A percentile compares a stretch with the other conserved stretches of the same genome.
phyloP scores from a whole-genome alignment of 30 jellyfish, hydroid and myxozoan species.

The Aurelia aurita complex sp. Pacific region DNA sequence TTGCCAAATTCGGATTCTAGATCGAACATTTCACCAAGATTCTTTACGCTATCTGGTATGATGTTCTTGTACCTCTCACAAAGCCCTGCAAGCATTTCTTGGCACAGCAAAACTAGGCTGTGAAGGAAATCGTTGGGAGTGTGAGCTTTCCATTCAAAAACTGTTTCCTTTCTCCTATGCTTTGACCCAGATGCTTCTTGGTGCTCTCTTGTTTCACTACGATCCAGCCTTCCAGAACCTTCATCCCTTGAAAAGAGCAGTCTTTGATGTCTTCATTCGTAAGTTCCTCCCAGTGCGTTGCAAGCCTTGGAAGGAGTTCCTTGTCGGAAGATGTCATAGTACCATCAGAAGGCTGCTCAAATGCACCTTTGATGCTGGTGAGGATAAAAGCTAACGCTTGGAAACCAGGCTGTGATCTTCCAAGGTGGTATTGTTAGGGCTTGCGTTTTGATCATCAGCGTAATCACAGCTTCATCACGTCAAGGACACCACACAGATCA shows the following conservation, averaged over 20 bases:
- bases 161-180: slow-evolving; percentile 6
- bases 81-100: slow-evolving; percentile 5
- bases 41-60: slow-evolving; percentile 2
- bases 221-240: slow-evolving; percentile 35
- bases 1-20: background rate
- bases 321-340: background rate
- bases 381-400: too few relatives aligned
- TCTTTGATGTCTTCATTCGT: slow-evolving; percentile 11
- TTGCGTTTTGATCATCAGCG: too few relatives aligned
- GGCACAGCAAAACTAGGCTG: slow-evolving; percentile 8
- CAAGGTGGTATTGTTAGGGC: too few relatives aligned
- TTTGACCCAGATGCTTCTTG: background rate
- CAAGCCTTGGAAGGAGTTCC: slow-evolving; percentile 26
- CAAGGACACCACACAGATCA: too few relatives aligned
- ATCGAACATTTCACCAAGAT: background rate
- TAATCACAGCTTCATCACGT: too few relatives aligned
- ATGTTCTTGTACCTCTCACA: background rate
- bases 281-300: slow-evolving; percentile 38
- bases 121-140: slow-evolving; percentile 20
- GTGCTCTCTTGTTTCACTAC: slow-evolving; percentile 1
- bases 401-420: too few relatives aligned
- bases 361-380: too few relatives aligned
- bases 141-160: slow-evolving; percentile 14
- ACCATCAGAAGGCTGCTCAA: too few relatives aligned
- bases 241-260: slow-evolving; percentile 25